A percentile compares a stretch with the other conserved stretches of the same genome.
These are phyloP conservation scores for Aythya baeri DNA, from an alignment of 2,113 vertebrate species.

Conservation along the genomic window DNA sequence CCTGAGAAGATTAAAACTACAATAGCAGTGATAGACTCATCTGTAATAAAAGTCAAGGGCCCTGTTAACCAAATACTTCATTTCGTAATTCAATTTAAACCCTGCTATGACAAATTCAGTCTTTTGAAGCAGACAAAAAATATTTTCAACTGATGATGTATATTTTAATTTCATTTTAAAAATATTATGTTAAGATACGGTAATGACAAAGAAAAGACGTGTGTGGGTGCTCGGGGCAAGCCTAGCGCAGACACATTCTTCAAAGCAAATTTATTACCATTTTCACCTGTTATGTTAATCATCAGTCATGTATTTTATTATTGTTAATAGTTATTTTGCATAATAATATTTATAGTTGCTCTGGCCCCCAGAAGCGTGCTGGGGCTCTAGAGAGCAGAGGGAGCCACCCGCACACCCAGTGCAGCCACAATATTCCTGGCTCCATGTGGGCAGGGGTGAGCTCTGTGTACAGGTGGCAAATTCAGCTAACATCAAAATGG, in stretches of 20 bases:
- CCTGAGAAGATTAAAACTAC: background rate
- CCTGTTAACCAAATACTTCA: slow-evolving; percentile 5
- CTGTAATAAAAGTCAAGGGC: background rate
- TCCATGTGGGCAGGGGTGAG: background rate
- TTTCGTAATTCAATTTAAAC: slow-evolving; percentile 2
- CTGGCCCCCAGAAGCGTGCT: background rate
- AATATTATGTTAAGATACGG: background rate
- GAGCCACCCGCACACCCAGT: background rate
- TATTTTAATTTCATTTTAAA: background rate
- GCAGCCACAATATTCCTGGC: accelerated
- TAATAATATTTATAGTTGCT: background rate
- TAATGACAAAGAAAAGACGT: background rate
- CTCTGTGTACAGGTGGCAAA: background rate
- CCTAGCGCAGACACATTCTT: background rate
- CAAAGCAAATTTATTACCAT: background rate
- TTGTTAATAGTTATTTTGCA: background rate
- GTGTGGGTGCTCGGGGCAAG: background rate
- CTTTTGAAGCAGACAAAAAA: background rate
- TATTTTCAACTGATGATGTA: background rate
- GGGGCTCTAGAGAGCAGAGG: background rate
- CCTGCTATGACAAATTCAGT: background rate
- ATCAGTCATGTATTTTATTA: background rate
- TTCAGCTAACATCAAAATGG: background rate
- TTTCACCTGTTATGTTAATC: background rate
- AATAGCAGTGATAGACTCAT: background rate